Percentiles rank a stretch among this genome's conserved stretches.
Conservation (phyloP, 2,113 vertebrate genomes). For the Tupaia chinensis region DNA sequence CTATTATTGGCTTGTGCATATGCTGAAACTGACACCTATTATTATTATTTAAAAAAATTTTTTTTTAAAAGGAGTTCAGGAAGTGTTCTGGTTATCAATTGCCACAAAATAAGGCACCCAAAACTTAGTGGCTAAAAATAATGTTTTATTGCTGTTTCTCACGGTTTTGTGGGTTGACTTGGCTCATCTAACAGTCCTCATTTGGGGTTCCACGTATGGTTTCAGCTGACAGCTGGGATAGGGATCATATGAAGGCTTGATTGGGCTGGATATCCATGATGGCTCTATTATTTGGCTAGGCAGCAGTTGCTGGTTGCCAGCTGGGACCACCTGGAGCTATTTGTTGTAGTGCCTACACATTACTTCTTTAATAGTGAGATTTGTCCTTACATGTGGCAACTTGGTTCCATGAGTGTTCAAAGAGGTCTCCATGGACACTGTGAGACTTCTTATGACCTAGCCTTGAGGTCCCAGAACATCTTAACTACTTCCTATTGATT, state of each 20-base stretch:
- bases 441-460: background rate
- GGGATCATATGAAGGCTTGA: background rate
- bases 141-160: background rate
- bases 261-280: background rate
- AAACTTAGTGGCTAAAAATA: background rate
- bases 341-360: background rate
- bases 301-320: background rate
- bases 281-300: background rate
- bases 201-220: background rate
- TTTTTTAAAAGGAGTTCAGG: constrained; percentile 16
- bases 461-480: background rate
- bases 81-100: constrained; percentile 21
- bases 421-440: background rate
- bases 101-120: constrained; percentile 3
- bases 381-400: background rate
- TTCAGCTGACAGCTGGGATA: background rate
- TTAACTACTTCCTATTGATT: background rate
- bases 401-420: background rate
- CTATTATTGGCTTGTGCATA: background rate
- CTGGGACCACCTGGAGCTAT: background rate
- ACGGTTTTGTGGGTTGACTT: constrained; percentile 21
- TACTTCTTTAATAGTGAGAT: background rate
- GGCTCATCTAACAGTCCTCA: background rate
- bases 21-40: background rate
- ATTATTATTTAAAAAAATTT: background rate